Base-by-base conservation (phyloP, 2,888 invertebrate genomes). In the Orthosia gracilis region DNA sequence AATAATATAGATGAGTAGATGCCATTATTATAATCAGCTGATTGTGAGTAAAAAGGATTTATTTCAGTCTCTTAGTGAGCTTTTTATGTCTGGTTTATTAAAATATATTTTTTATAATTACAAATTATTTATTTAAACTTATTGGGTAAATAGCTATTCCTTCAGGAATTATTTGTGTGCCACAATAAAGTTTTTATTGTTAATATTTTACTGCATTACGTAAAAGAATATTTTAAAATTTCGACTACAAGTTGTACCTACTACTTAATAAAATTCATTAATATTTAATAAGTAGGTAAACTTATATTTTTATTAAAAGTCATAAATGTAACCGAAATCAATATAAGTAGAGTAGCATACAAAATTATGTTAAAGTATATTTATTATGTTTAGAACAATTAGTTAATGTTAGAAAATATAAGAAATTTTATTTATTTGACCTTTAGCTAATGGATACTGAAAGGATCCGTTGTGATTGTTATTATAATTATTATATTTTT, bases 341-440 rank as follows among this genome's bases (percentile, higher is more conserved):
- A 78, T 78, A 68, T 80, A 71, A 67, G 78, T 82, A 85, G 73
- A 64, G 72, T 82, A 81, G 69, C 78, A 57, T 83, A 82, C 73
- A 62, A 80, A 80, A 78, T 87, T 88, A 82, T 87, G 86, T 89
- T 88, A 87, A 82, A 83, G 57, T 82, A 84, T 84, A 78, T 84
- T 84, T 84, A 82, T 86, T 87, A 82, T 87, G 82, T 88, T 89
- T 88, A 88, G 86, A 84, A 68, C 17, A 74, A 84, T 84, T 85
- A 80, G 80, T 84, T 72, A 79, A 82, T 84, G 78, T 84, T 82
- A 83, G 83, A 81, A 59, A 76, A 67, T 52, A 63, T 80, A 75
- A 64, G 52, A 66, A 69, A 80, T 74, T 75, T 74, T 78, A 83
- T 85, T 83, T 85, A 85, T 74, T 77, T 72, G 47, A 74, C 12